Base-by-base conservation (phyloP, 2,113 vertebrate species). In the Toxotes chatareus region DNA sequence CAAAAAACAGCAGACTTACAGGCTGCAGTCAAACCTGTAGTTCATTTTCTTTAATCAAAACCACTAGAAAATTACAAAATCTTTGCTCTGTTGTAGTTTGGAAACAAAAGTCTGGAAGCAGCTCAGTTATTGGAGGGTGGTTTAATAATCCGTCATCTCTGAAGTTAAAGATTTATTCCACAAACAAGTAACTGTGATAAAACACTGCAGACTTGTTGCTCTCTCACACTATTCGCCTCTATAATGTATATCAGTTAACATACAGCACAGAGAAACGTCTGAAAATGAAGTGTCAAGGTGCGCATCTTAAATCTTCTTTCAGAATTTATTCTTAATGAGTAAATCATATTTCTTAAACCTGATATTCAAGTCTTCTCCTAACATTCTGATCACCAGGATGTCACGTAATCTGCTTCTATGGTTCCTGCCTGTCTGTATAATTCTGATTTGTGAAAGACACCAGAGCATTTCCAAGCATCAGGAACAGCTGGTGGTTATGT, bases 21-120 rank as follows among this genome's bases (percentile, higher is more conserved):
- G 40, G 11, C 17, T 65, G 38, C 36, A 55, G 16, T 75, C 7
- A 59, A 27, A 42, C 34, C 34, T 56, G 36, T 7, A 16, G 16
- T n/a, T 67, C 38, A n/a, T 36, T 66, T 36, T 46, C 53, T 67
- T 66, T 76, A 0, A 76, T 66, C 51, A 42, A 14, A 57, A 38
- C 13, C 21, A 67, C 9, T 27, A 19, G 3, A 23, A 38, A 63
- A 64, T 27, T 27, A 27, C 38, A 40, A 36, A 62, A 64, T 5
- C 1, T n/a, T 34, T 16, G 5, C 27, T 57, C 34, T 76, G 73
- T 32, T 57, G 23, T 32, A 56, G 19, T 23, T 42, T 42, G 21
- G 4, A 64, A 53, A 56, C 12, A 62, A 53, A 53, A 9, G 21
- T 23, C 51, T 53, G 1, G 47, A 60, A 19, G 32, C 4, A 17